phyloP scores from a whole-genome alignment of 2,113 vertebrate species.

The Gracilinanus agilis region DNA sequence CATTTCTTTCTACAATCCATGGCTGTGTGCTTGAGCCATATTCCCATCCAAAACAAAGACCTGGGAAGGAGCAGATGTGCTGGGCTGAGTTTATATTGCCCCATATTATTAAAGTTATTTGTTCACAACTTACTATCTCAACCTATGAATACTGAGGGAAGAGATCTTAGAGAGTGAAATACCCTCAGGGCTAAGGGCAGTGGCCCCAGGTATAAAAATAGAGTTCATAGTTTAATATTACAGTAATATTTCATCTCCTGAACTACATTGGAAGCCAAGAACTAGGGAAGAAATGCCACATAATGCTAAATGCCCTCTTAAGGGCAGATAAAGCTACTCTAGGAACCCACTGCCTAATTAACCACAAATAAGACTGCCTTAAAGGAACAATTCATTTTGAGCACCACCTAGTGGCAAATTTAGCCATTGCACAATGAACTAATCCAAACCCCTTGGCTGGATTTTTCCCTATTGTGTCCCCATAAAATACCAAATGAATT shows the following conservation, averaged over 20 bases:
- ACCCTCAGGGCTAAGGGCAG: not conserved
- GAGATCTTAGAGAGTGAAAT: not conserved
- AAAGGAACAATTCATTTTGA: not conserved
- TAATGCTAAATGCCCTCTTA: not conserved
- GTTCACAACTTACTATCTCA: not conserved
- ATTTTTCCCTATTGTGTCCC: not conserved
- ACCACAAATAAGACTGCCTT: not conserved
- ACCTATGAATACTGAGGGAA: not conserved
- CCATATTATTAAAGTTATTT: not conserved
- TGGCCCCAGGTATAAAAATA: not conserved
- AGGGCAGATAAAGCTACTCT: not conserved
- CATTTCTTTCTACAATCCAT: not conserved
- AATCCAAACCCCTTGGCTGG: not conserved
- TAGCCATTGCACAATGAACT: not conserved
- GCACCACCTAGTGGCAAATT: not conserved
- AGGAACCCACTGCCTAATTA: not conserved
- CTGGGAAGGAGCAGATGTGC: not conserved
- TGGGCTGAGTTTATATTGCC: not conserved
- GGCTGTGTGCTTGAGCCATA: no score
- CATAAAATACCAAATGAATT: not conserved
- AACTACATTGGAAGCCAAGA: not conserved
- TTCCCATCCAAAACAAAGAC: not conserved
- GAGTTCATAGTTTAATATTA: not conserved
- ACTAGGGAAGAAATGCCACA: not conserved
- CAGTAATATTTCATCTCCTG: not conserved